Conservation (phyloP, 1,140 invertebrate genomes). For the Apis laboriosa region DNA sequence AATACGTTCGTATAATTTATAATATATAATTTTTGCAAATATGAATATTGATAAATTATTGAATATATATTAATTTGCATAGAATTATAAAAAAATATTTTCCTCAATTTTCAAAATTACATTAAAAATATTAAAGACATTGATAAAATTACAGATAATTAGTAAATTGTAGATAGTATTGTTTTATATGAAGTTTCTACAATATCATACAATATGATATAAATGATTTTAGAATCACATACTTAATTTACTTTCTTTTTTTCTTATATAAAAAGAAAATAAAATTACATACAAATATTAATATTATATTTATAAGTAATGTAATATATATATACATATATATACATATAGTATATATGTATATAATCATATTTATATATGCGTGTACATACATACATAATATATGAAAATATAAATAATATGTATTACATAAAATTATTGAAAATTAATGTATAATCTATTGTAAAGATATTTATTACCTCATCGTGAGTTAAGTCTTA, state of each 20-base stretch:
- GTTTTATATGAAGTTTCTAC: not conserved
- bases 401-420: too few relatives aligned
- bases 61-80: not conserved
- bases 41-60: not conserved
- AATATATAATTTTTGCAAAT: slow-evolving; percentile 15
- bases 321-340: not conserved
- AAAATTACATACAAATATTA: not conserved
- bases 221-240: slow-evolving; percentile 5
- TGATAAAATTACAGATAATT: not conserved
- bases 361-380: not conserved
- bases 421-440: not conserved
- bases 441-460: not conserved
- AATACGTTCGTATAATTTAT: slow-evolving; percentile 27
- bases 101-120: not conserved
- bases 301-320: not conserved
- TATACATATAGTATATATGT: not conserved
- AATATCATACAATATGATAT: slow-evolving; percentile 3
- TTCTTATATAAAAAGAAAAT: not conserved
- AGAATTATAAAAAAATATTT: not conserved
- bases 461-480: not conserved
- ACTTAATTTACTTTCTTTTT: not conserved
- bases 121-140: not conserved
- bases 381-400: not conserved
- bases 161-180: not conserved
- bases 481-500: not conserved